Evolutionary conservation across 2,797 vertebrate genomes (phyloP), one percentile per base, ranked within the genome.

Genomic region (Hippopotamyrus pictus): DNA sequence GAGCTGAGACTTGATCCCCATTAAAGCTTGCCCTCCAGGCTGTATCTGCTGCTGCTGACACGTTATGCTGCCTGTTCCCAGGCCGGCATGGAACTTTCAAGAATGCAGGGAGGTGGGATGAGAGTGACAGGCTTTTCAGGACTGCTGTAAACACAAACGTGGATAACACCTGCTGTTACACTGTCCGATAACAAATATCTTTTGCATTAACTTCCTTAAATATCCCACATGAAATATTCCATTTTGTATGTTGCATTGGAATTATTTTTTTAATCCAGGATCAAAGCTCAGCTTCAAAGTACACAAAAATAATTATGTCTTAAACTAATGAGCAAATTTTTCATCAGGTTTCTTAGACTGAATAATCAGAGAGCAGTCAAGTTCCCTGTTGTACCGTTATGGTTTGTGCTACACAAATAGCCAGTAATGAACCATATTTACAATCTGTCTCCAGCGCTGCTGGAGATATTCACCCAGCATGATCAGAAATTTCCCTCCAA

Each of bases 41-140:
- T 50, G 46, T 14, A 9, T 62, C 46, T 86, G 82, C 41, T 69
- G 41, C 54, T 69, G 44, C 57, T 48, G 88, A 46, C 46, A 65
- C 83, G n/a, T 85, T 54, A 46, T 69, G 33, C 57, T 73, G 83
- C 46, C 89, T 86, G 59, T 87, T 86, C 57, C 57, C 62, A n/a
- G 76, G 37, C 19, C 3, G 3, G 76, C 41, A 6, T 82, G 41
- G 37, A 82, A 6, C 14, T 37, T 73, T 79, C 54, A 86, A 14
- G 86, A 89, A 82, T 76, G 51, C 88, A 90, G 59, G 89, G 79
- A 73, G 53, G 57, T 69, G 25, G 65, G 65, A 69, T 33, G 29
- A 33, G 12, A 5, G 22, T 37, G 65, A 76, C 22, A 37, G 19
- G 53, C 51, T 51, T 86, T 53, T 86, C 76, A 51, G 84, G 12